Conservation (phyloP, 2,797 vertebrate genomes). For the Acanthiza pusilla region DNA sequence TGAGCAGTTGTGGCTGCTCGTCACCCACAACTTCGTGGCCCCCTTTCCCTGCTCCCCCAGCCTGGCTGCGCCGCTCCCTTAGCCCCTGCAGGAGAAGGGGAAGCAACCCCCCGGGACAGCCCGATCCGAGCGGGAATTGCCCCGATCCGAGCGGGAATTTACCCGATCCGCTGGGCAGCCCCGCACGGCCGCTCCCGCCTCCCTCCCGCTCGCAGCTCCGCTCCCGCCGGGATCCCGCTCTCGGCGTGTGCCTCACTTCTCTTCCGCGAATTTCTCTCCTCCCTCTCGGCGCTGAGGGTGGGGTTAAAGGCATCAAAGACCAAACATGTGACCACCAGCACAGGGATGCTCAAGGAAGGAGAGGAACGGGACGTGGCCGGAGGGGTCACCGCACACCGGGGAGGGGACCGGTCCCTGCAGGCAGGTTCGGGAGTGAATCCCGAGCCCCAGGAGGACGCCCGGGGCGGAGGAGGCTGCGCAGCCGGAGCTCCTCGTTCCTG, state of each 20-base stretch:
- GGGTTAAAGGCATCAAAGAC: slow-evolving; percentile 2
- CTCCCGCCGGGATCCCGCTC: background rate
- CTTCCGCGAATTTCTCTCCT: background rate
- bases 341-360: background rate
- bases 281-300: background rate
- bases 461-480: background rate
- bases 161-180: background rate
- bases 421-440: background rate
- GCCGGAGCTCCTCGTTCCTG: background rate
- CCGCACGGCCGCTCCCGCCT: background rate
- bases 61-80: background rate
- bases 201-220: background rate
- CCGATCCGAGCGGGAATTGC: background rate
- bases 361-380: background rate
- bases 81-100: background rate
- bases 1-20: background rate
- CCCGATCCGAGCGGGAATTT: background rate
- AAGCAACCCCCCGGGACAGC: background rate
- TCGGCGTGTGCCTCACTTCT: background rate
- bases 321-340: background rate
- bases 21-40: background rate
- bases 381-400: background rate
- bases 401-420: too few species aligned
- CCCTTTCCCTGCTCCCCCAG: background rate
- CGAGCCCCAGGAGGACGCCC: too few species aligned